Conservation (phyloP, 2,888 invertebrate species). For the Fragum fragum region DNA sequence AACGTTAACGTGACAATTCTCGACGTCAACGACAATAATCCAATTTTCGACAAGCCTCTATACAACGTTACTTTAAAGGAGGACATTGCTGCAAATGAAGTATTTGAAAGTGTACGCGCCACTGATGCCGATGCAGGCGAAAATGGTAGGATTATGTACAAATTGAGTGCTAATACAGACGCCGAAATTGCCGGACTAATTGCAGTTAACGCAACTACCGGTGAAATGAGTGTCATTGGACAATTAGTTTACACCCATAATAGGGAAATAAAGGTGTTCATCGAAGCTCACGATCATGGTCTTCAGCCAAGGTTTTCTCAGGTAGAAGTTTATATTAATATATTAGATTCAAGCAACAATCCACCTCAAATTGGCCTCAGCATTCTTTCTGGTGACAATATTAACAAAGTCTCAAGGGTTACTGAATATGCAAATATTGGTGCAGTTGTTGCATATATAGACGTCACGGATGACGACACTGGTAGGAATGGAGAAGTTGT, state of each 20-base stretch:
- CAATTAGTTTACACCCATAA: slow-evolving; percentile 74
- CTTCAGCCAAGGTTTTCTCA: slow-evolving; percentile 74
- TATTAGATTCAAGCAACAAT: slow-evolving; percentile 96
- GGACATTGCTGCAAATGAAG: slow-evolving; percentile 59
- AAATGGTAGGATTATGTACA: slow-evolving; percentile 89
- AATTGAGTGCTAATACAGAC: slow-evolving; percentile 78
- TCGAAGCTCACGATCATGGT: slow-evolving; percentile 80
- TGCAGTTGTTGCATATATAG: slow-evolving; percentile 78
- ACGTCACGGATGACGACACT: slow-evolving; percentile 76
- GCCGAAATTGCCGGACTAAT: slow-evolving; percentile 70
- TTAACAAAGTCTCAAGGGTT: slow-evolving; percentile 64
- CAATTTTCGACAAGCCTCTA: slow-evolving; percentile 67
- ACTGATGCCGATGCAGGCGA: slow-evolving; percentile 94
- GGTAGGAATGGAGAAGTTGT: slow-evolving; percentile 80
- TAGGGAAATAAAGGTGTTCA: slow-evolving; percentile 66
- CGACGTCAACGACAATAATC: slow-evolving; percentile 77
- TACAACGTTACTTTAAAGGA: slow-evolving; percentile 75
- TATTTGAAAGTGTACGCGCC: slow-evolving; percentile 90
- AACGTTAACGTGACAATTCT: slow-evolving; percentile 68
- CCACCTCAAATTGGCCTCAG: slow-evolving; percentile 90
- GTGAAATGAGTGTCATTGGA: slow-evolving; percentile 73
- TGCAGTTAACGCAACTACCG: slow-evolving; percentile 71
- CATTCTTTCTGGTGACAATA: slow-evolving; percentile 71
- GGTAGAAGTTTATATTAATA: slow-evolving; percentile 83
- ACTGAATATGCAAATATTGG: slow-evolving; percentile 79